Base-by-base conservation (phyloP, 2,888 invertebrate species). In the Strigamia transsilvanica region DNA sequence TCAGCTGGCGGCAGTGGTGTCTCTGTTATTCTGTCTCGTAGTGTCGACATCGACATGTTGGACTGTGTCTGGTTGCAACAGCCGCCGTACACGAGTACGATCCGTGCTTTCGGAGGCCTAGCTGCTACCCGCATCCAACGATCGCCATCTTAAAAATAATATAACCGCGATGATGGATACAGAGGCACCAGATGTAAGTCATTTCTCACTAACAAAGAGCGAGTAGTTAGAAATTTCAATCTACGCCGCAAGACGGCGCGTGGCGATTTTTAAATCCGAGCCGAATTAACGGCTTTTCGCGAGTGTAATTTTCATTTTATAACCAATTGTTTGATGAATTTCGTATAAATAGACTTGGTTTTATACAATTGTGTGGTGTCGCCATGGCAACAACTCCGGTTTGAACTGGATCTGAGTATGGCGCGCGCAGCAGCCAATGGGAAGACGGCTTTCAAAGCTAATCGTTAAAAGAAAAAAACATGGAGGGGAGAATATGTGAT, bases 301-400 rank as follows among this genome's bases (percentile, higher is more conserved):
- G 46, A 46, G 46, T 13, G 46, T 15, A 15, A 0, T 13, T 46
- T 13, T 13, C 15, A 46, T 46, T 38, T 38, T 38, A 38, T 38
- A 51, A 51, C 51, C 51, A 18, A 51, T 51, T 51, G 51, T 51
- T 51, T 51, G 15, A 15, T 51, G 51, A 51, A 51, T 51, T 0
- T 18, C 12, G 6, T 18, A 51, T 9, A 38, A 38, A 38, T 38
- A 38, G 38, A 38, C 4, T 38, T 38, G 38, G 10, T 38, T 51
- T 51, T 10, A n/a, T 51, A 51, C 12, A 4, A 61, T 61, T n/a
- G n/a, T 18, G 7, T 61, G 18, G 13, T 10, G 61, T 61, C 23
- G 61, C 61, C 23, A 61, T 61, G 21, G 61, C 23, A 61, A 61
- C 61, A 61, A 61, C 61, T 61, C 61, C 61, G 61, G 61, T 61